Conservation (phyloP, 1,140 invertebrate genomes). For the Batillaria attramentaria region DNA sequence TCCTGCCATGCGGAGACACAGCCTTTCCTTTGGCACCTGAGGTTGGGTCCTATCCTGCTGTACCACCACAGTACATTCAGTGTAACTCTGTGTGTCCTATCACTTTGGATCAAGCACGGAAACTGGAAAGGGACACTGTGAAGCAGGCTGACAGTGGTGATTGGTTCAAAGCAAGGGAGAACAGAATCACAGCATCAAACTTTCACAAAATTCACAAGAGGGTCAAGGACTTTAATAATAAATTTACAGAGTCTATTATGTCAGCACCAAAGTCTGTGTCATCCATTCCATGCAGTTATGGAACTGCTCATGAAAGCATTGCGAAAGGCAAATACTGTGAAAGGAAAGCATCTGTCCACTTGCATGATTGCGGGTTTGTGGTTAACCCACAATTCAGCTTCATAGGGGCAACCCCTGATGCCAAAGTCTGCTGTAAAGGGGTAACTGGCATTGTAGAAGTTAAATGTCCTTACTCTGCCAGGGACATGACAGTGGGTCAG, state of each 20-base stretch:
- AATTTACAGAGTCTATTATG: not conserved
- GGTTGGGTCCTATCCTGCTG: not conserved
- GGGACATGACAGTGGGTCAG: conserved; percentile 24
- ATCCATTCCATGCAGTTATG: not conserved
- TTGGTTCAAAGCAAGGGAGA: conserved; percentile 3
- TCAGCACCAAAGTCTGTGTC: not conserved
- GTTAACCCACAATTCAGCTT: not conserved
- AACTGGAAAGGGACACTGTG: not conserved
- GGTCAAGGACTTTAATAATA: not conserved
- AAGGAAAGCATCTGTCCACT: not conserved
- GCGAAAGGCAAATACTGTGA: not conserved
- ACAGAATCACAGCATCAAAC: too few relatives aligned
- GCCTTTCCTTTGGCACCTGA: not conserved
- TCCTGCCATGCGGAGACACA: too few relatives aligned
- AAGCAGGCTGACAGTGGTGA: not conserved
- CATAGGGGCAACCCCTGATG: too few relatives aligned
- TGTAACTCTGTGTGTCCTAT: not conserved
- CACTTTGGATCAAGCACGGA: not conserved
- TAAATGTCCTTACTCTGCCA: conserved; percentile 36
- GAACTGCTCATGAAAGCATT: not conserved
- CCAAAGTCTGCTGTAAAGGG: conserved; percentile 16
- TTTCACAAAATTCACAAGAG: not conserved
- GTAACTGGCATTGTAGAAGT: conserved; percentile 33
- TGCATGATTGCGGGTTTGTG: not conserved
- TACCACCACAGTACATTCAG: not conserved